Evolutionary conservation across 2,113 vertebrate species (phyloP).

Genomic region (Thermophis baileyi): DNA sequence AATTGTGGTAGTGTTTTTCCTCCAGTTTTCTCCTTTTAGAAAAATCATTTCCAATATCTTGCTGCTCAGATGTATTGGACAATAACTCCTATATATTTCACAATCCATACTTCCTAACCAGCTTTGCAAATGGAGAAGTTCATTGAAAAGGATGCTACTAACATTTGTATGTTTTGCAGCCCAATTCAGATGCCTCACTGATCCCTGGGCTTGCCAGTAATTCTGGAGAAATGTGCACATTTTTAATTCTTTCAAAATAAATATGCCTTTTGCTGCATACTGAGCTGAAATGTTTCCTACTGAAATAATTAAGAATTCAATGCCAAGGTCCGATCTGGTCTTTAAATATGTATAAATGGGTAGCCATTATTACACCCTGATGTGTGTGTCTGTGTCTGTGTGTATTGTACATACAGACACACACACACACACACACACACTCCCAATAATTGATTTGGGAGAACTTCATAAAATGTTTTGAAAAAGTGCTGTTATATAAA

Average conservation of each 20-base stretch:
- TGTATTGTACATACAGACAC: not conserved
- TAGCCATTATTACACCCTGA: constrained; percentile 5
- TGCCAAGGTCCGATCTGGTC: not conserved
- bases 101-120: not conserved
- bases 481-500: not conserved
- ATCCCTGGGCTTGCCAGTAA: not conserved
- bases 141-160: not conserved
- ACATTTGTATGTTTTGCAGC: not conserved
- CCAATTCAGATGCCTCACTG: not conserved
- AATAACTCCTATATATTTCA: not conserved
- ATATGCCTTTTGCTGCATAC: not conserved
- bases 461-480: not conserved
- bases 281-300: not conserved
- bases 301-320: not conserved
- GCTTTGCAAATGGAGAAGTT: not conserved
- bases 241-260: not conserved
- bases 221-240: not conserved
- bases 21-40: not conserved
- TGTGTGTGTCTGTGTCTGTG: not conserved
- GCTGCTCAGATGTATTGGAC: not conserved
- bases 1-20: not conserved
- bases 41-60: not conserved
- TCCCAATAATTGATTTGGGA: not conserved
- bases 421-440: not conserved
- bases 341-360: not conserved